These are phyloP conservation scores for Synergus japonicus DNA, from an alignment of 2,888 invertebrate species.

Conservation along the genomic window DNA sequence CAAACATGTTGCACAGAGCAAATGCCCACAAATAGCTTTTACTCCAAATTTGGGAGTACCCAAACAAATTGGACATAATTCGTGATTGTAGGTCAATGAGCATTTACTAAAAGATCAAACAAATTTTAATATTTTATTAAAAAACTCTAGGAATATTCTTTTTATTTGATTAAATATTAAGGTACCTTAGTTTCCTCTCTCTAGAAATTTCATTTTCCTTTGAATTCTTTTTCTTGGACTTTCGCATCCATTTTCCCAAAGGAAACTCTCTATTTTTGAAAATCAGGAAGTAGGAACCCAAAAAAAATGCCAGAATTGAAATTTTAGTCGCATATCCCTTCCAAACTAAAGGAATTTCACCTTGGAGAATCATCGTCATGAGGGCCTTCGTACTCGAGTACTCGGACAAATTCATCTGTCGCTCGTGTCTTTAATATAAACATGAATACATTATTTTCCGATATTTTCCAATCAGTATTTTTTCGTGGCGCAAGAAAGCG, in stretches of 20 bases:
- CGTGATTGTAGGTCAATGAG: conserved; percentile 52
- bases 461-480: neutral
- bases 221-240: neutral
- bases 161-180: neutral
- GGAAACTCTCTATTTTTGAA: conserved; percentile 38
- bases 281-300: conserved; percentile 50
- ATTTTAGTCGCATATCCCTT: conserved; percentile 49
- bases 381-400: conserved; percentile 24
- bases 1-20: conserved; percentile 59
- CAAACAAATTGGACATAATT: conserved; percentile 63
- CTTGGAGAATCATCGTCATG: conserved; percentile 35
- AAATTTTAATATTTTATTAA: neutral
- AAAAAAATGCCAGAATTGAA: conserved; percentile 49
- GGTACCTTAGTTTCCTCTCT: conserved; percentile 5
- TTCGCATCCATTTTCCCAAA: neutral
- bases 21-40: conserved; percentile 60
- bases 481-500: neutral
- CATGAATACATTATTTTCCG: neutral
- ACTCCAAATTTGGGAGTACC: conserved; percentile 54
- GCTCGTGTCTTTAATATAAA: conserved; percentile 13
- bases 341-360: conserved; percentile 44
- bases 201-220: neutral
- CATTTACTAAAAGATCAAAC: conserved; percentile 2
- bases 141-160: neutral
- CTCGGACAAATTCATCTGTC: conserved; percentile 24